phyloP scores from a whole-genome alignment of 2,888 invertebrate genomes.

The Andrena fulva region DNA sequence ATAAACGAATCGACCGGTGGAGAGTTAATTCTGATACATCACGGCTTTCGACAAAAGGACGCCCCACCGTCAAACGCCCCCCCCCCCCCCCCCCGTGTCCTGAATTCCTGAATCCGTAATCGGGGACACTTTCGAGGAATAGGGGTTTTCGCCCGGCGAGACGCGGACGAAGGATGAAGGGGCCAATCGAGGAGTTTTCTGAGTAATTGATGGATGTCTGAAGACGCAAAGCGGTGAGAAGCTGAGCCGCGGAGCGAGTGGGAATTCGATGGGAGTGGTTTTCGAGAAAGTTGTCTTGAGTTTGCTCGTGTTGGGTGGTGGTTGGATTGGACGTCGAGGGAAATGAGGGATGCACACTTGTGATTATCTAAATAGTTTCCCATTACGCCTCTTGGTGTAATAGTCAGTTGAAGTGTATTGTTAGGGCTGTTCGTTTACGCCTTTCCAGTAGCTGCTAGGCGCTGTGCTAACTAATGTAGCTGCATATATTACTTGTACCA shows the following conservation, averaged over 20 bases:
- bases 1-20: constrained; percentile 20
- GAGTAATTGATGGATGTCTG: too few relatives aligned
- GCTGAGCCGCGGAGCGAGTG: too few relatives aligned
- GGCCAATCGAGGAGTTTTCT: too few relatives aligned
- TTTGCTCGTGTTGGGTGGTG: too few relatives aligned
- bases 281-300: too few relatives aligned
- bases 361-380: background rate
- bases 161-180: too few relatives aligned
- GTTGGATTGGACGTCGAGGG: too few relatives aligned
- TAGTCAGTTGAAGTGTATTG: background rate
- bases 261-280: too few relatives aligned
- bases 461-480: constrained; percentile 1
- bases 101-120: constrained; percentile 36
- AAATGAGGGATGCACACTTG: too few relatives aligned
- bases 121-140: constrained; percentile 5
- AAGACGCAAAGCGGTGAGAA: too few relatives aligned
- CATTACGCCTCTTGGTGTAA: background rate
- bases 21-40: constrained; percentile 39
- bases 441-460: background rate
- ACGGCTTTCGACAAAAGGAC: constrained; percentile 30
- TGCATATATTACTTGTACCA: background rate
- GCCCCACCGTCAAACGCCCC: background rate
- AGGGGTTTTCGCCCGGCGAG: too few relatives aligned
- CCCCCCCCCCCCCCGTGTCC: constrained; percentile 12
- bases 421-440: background rate